phyloP scores from a whole-genome alignment of 1,140 invertebrate species.

The Drosophila nasuta region DNA sequence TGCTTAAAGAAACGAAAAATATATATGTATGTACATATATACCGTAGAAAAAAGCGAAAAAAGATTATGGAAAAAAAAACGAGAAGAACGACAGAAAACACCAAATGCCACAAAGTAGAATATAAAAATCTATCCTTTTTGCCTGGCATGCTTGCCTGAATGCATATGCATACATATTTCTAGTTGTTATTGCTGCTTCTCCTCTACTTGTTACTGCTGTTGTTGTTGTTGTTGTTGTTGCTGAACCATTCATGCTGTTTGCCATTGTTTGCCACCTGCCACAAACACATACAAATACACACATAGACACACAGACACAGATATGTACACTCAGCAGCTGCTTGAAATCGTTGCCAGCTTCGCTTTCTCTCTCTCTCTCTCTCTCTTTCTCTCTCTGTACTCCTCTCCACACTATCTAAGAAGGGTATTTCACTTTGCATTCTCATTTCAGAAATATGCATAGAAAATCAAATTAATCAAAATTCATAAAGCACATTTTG shows the following conservation, averaged over 20 bases:
- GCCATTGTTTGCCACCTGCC: slow-evolving; percentile 51
- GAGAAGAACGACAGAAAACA: background rate
- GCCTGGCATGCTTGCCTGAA: slow-evolving; percentile 27
- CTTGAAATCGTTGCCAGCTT: slow-evolving; percentile 33
- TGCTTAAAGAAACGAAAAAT: slow-evolving; percentile 1
- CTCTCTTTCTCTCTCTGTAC: background rate
- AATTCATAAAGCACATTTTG: too few species aligned
- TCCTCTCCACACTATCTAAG: slow-evolving; percentile 1
- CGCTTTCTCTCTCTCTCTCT: background rate
- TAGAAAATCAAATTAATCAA: too few species aligned
- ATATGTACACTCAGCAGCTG: slow-evolving; percentile 33
- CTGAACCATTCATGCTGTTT: slow-evolving; percentile 39
- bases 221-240: slow-evolving; percentile 18
- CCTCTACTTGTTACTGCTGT: background rate
- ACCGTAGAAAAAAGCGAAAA: background rate
- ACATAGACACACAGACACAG: slow-evolving; percentile 7
- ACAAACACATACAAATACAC: slow-evolving; percentile 20
- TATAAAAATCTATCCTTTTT: slow-evolving; percentile 51
- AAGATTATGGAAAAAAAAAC: background rate
- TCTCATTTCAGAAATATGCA: background rate
- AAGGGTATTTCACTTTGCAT: background rate
- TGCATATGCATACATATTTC: slow-evolving; percentile 53
- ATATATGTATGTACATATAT: background rate
- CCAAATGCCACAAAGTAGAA: slow-evolving; percentile 50
- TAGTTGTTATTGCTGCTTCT: slow-evolving; percentile 26